phyloP scores from a whole-genome alignment of 2,888 invertebrate species.

The Noctua janthina region DNA sequence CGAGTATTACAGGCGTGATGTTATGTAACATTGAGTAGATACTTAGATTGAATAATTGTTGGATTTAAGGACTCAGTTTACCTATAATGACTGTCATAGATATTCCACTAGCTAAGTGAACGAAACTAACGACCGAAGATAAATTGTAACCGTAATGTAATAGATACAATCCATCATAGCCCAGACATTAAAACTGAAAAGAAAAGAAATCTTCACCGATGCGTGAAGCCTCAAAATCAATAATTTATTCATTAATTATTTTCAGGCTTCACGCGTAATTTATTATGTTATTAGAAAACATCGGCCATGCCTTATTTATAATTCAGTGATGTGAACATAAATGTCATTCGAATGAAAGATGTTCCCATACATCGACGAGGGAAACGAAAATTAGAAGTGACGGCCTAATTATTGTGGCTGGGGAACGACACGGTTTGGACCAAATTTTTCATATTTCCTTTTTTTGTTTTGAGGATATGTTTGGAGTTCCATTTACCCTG shows the following conservation, averaged over 20 bases:
- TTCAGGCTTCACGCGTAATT: conserved; percentile 31
- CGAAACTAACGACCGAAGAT: conserved; percentile 12
- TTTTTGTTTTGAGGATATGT: neutral
- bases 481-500: conserved; percentile 10
- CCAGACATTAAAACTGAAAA: conserved; percentile 15
- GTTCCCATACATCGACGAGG: conserved; percentile 36
- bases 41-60: neutral
- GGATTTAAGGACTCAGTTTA: neutral
- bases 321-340: conserved; percentile 51
- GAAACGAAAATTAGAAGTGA: conserved; percentile 38
- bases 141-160: conserved; percentile 17
- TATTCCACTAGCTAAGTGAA: conserved; percentile 5
- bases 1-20: neutral
- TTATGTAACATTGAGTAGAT: neutral
- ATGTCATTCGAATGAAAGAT: conserved; percentile 54
- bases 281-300: conserved; percentile 46
- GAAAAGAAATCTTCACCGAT: conserved; percentile 20
- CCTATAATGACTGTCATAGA: conserved; percentile 13
- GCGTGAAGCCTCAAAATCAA: conserved; percentile 31
- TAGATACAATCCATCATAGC: conserved; percentile 30
- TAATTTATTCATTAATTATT: conserved; percentile 52
- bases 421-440: conserved; percentile 24
- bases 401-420: conserved; percentile 37
- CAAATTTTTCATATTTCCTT: neutral
- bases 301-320: conserved; percentile 49